A percentile compares a stretch with the other conserved stretches of the same genome.
Evolutionary conservation across 2,888 invertebrate genomes (phyloP).

Genomic region (Melinopterus prodromus): DNA sequence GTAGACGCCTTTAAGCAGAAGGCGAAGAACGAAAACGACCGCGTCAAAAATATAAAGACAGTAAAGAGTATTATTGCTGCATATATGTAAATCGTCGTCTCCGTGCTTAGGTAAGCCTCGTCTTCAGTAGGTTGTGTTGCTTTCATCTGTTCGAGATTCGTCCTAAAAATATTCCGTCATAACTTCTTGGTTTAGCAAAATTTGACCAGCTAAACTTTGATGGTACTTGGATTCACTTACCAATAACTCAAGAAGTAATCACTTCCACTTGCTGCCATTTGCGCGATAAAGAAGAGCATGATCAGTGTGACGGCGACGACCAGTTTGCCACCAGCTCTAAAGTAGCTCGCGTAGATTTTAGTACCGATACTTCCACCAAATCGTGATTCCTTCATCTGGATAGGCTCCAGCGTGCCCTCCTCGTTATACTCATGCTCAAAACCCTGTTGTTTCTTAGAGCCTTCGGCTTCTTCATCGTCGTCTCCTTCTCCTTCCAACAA

Average conservation of each 20-base stretch:
- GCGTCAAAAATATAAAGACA: slow-evolving; percentile 48
- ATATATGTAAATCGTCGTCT: slow-evolving; percentile 30
- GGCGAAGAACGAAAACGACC: slow-evolving; percentile 64
- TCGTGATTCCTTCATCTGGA: slow-evolving; percentile 65
- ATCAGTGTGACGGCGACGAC: slow-evolving; percentile 68
- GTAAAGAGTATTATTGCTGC: slow-evolving; percentile 57
- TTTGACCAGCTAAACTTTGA: slow-evolving; percentile 8
- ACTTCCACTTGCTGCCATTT: slow-evolving; percentile 74
- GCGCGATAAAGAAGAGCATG: slow-evolving; percentile 71
- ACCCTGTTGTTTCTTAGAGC: slow-evolving; percentile 45
- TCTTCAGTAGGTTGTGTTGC: slow-evolving; percentile 36
- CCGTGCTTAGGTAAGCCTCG: slow-evolving; percentile 16
- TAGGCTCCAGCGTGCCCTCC: slow-evolving; percentile 41
- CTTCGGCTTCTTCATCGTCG: slow-evolving; percentile 51
- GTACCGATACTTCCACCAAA: slow-evolving; percentile 65
- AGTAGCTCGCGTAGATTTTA: slow-evolving; percentile 72
- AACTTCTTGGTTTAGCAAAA: not conserved
- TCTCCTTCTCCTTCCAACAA: slow-evolving; percentile 64
- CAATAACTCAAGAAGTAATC: slow-evolving; percentile 84
- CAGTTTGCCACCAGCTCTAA: slow-evolving; percentile 75
- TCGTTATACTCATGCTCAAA: slow-evolving; percentile 49
- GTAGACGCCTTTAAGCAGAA: slow-evolving; percentile 65
- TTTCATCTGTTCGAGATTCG: slow-evolving; percentile 51
- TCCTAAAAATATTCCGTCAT: slow-evolving; percentile 48
- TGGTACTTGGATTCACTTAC: slow-evolving; percentile 58